Evolutionary conservation across 2,888 invertebrate species (phyloP), one percentile per base, ranked within the genome.

Genomic region (Drosophila putrida): DNA sequence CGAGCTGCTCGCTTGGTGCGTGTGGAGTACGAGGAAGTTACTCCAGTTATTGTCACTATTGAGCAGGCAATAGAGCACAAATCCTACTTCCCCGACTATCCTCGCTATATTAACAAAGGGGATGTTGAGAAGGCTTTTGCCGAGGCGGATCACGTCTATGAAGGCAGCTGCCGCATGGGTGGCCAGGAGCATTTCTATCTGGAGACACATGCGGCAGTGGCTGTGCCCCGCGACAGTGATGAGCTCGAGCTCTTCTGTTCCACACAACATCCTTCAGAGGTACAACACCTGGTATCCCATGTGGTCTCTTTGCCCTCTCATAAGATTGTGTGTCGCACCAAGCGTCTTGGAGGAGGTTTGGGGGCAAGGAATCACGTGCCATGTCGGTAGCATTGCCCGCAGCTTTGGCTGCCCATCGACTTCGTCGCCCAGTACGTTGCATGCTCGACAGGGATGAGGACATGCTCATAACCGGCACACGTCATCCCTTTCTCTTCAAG

Each of bases 181-280:
- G 98, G 97, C 0, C 98, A 99, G 92, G 99, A 99, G 91, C 99
- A 99, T 91, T 98, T 99, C 92, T 99, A 99, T 92, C 93, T 99
- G 82, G 99, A 99, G 93, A 97, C 98, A 0, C 95, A 97, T 71
- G 95, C 95, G 0, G 93, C 95, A 2, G 93, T 96, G 66, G 96
- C 94, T 0, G 93, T 96, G 46, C 97, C 97, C 0, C 95, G 95
- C 79, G 97, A 97, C 91, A 95, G 95, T 65, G 95, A 96, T 73
- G 98, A 98, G 92, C 92, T 99, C 66, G 98, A 98, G 90, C 92
- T 98, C 53, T 95, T 96, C 88, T 95, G 95, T 75, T 96, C 97
- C 0, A 96, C 96, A 6, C 99, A 99, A 92, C 95, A 96, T 94
- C 97, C 96, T 0, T 93, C 95, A 0, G 96, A 97, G 92, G 93